These are phyloP conservation scores for Prionace glauca DNA, from an alignment of 2,797 vertebrate genomes.

Conservation along the genomic window DNA sequence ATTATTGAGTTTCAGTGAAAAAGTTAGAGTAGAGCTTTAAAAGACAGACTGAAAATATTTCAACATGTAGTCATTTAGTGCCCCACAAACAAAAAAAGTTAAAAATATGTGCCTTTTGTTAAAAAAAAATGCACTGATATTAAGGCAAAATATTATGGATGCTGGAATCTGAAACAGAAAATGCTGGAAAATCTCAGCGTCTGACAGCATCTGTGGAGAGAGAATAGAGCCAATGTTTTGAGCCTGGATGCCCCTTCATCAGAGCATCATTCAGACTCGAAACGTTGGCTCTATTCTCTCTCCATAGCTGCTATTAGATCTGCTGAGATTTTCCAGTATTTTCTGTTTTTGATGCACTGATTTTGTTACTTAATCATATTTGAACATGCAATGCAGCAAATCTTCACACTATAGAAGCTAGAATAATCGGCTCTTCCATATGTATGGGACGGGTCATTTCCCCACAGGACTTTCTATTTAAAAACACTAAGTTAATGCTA, in stretches of 20 bases:
- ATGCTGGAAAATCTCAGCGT: too few species aligned
- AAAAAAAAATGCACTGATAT: not conserved
- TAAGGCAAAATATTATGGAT: too few species aligned
- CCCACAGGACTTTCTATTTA: not conserved
- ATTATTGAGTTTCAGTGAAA: not conserved
- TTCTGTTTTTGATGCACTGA: too few species aligned
- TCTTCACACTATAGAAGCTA: not conserved
- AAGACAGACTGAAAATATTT: not conserved
- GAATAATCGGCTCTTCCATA: not conserved
- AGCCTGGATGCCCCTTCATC: too few species aligned
- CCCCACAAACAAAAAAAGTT: not conserved
- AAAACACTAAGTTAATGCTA: not conserved
- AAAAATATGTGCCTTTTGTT: not conserved
- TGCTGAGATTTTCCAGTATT: too few species aligned
- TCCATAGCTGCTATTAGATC: too few species aligned
- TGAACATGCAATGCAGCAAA: not conserved
- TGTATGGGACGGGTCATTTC: not conserved
- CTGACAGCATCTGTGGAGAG: too few species aligned
- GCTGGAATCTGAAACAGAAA: too few species aligned
- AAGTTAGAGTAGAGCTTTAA: not conserved
- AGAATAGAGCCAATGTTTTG: too few species aligned
- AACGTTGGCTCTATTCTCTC: too few species aligned
- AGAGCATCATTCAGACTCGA: too few species aligned
- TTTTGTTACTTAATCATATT: not conserved
- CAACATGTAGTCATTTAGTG: not conserved